Base-by-base conservation (phyloP, 2,113 vertebrate genomes). In the Rhinolophus sinicus region DNA sequence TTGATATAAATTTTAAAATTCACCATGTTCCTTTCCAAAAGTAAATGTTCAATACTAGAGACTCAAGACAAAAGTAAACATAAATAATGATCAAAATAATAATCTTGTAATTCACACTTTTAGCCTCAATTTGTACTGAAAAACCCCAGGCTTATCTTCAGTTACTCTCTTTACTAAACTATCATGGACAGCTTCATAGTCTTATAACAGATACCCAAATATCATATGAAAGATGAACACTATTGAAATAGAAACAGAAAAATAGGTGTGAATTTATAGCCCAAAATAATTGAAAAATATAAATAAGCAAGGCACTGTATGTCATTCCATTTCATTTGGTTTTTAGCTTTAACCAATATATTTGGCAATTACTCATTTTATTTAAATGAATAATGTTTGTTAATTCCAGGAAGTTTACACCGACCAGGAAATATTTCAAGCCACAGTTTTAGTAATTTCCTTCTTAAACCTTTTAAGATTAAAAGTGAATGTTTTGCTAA, bases 401-500 rank as follows among this genome's bases (percentile, higher is more conserved):
- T 86, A 33, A 95, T 88, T 93, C n/a, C 47, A 90, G 40, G 86
- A 89, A 65, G 30, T 84, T 69, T 89, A 94, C 3, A 33, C 1
- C 60, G 80, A 21, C 19, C 19, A 76, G 6, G 9, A 75, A n/a
- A 89, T 21, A 91, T 40, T 67, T n/a, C 52, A 88, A 86, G 30
- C 1, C n/a, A 77, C 6, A 22, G 38, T 50, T 96, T 96, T 81
- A 93, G 86, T 86, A 91, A 88, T 73, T 92, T 93, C 4, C 35
- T 77, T 95, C 58, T 62, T 81, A 78, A 73, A n/a, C 8, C 50
- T 85, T 77, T 75, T 72, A 80, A 93, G 62, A 69, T 50, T n/a
- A 60, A 72, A 56, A 83, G 15, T 24, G 1, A 94, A 70, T 8
- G 8, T 67, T 80, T 84, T 75, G 21, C 16, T 85, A 88, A 92